These are phyloP conservation scores for Anadara kagoshimensis DNA, from an alignment of 1,140 invertebrate species.

Conservation along the genomic window DNA sequence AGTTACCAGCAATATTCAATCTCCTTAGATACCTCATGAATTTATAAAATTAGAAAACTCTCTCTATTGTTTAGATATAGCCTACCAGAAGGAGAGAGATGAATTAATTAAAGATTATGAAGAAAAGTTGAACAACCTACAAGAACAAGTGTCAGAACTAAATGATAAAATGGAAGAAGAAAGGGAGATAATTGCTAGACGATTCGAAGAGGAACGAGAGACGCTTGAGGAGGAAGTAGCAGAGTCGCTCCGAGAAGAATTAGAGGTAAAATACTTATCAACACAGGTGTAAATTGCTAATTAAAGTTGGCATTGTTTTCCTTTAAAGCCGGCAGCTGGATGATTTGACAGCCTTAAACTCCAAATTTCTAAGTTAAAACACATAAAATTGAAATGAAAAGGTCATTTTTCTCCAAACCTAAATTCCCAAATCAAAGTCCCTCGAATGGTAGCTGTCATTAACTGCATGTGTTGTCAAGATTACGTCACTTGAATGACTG, in stretches of 20 bases:
- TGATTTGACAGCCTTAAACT: neutral
- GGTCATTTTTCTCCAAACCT: neutral
- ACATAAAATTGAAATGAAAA: no score
- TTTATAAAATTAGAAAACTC: no score
- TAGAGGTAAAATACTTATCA: slow-evolving; percentile 31
- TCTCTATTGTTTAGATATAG: slow-evolving; percentile 7
- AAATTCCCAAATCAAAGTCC: neutral
- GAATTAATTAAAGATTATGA: slow-evolving; percentile 25
- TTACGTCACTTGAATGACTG: no score
- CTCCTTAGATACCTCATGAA: no score
- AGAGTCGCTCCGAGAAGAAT: slow-evolving; percentile 26
- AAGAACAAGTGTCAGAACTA: slow-evolving; percentile 10
- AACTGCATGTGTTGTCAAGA: neutral
- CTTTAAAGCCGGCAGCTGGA: neutral
- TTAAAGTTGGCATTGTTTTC: neutral
- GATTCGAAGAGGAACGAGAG: slow-evolving; percentile 31
- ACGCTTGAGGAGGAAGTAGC: slow-evolving; percentile 31
- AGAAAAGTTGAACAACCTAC: slow-evolving; percentile 17
- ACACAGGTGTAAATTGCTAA: neutral
- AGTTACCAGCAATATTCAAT: no score
- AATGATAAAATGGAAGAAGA: slow-evolving; percentile 28
- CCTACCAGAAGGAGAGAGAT: slow-evolving; percentile 27
- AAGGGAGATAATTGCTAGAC: slow-evolving; percentile 25
- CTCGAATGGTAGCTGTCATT: neutral
- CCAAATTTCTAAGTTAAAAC: neutral